Base-by-base conservation (phyloP, 2,113 vertebrate species). In the Baryphthengus martii region DNA sequence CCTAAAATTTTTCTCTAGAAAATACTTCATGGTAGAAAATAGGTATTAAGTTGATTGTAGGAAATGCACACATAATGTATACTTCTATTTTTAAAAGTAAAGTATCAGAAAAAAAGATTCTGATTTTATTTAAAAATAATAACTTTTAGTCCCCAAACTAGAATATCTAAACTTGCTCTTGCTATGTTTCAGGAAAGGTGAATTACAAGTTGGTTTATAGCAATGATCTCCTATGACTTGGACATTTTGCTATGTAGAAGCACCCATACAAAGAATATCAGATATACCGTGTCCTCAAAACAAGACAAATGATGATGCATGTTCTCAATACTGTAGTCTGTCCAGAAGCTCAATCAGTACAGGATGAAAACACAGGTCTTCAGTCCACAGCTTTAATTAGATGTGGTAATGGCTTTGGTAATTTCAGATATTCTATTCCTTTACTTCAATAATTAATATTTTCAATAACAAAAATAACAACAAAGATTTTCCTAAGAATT, bases 211-310 rank as follows among this genome's bases (percentile, higher is more conserved):
- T 45, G 28, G 39, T 53, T 76, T 80, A 71, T n/a, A 80, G 4
- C 17, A 33, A 55, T 37, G 24, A 40, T 21, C 5, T 75, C 4
- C 10, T 53, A 11, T 79, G 23, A 4, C 19, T 17, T 24, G 12
- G 31, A 35, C 7, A 50, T 31, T 81, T 85, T 70, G 19, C 13
- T 50, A 4, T 15, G 11, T 79, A 23, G 17, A 80, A 61, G 1
- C 17, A 76, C 3, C 4, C 2, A 7, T 45, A 3, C 26, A 50
- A 49, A n/a, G 10, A 71, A 17, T 85, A 50, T 25, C 10, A 18
- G 24, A 17, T 39, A 21, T 45, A 45, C 26, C 3, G 15, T 14
- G 11, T 35, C 8, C 40, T 26, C 0, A 0, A 10, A 73, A 19
- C 10, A 78, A 82, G 42, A 35, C 10, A 68, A 42, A 74, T 35